Evolutionary conservation across 2,888 invertebrate genomes (phyloP), one percentile per base, ranked within the genome.

Genomic region (Pycnomerus fuliginosus): DNA sequence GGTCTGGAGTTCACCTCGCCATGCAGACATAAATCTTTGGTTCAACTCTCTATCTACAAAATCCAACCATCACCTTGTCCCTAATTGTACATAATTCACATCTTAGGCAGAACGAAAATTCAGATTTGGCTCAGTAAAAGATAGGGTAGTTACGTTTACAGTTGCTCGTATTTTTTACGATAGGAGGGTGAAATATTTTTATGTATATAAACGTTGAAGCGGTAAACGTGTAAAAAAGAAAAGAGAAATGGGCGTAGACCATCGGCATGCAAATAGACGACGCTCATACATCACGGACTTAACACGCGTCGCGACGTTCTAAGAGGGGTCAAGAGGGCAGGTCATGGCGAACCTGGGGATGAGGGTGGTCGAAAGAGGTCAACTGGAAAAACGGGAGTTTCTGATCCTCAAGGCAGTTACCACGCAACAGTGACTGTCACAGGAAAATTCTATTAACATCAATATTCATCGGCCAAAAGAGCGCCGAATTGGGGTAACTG

Each of bases 241-340:
- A 54, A 48, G 49, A 50, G 41, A 52, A 53, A 53, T 38, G 49
- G 32, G 33, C 15, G 42, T 44, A 48, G 46, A 48, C 48, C 48
- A 54, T 58, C 56, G 57, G 56, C 52, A 60, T 61, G 61, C 56
- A 61, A 60, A 61, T 59, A 56, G 48, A 49, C 42, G 50, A 30
- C 50, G 53, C 48, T 42, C 51, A 55, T 61, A 56, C 56, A 59
- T 61, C 60, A 60, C 45, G 40, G 55, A 48, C 56, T 62, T 56
- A 60, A 57, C 55, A 58, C 52, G 54, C 57, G 60, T 58, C 60
- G 58, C 59, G 58, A 55, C 58, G 56, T 45, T 49, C 30, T 52
- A 38, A 49, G 47, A 50, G 48, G 44, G 56, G 53, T 54, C 52
- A 53, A 56, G 44, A 50, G 58, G 55, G 52, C 50, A 58, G 54